Evolutionary conservation across 2,888 invertebrate genomes (phyloP).

Genomic region (Margaritifera margaritifera): DNA sequence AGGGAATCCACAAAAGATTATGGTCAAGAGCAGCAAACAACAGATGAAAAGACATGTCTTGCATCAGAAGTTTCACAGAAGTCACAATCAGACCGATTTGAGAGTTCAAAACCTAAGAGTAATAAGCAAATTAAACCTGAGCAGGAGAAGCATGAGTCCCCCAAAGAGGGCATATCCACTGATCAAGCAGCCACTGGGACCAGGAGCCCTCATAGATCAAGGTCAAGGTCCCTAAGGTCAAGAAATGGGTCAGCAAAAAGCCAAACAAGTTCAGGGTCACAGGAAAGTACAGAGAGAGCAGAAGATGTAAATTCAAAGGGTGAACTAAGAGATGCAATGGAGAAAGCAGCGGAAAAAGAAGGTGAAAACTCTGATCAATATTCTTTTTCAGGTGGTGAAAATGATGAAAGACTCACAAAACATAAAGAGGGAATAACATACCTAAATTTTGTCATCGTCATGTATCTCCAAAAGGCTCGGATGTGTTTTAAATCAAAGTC

Average conservation of each 20-base stretch:
- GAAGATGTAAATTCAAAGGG: conserved; percentile 12
- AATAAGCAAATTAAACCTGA: background rate
- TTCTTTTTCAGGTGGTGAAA: conserved; percentile 3
- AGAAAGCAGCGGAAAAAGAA: conserved; percentile 3
- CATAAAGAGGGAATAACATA: conserved; percentile 43
- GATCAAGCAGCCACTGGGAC: no score
- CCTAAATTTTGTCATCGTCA: conserved; percentile 48
- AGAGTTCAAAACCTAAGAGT: no score
- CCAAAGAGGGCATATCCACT: no score
- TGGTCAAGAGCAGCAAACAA: no score
- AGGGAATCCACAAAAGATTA: no score
- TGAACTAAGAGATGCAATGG: conserved; percentile 7
- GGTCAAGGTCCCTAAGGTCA: conserved; percentile 13
- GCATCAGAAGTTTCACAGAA: no score
- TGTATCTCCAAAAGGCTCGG: conserved; percentile 12
- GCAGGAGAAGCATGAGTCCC: background rate
- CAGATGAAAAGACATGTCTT: no score
- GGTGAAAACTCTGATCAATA: conserved; percentile 1
- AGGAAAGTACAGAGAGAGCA: conserved; percentile 18
- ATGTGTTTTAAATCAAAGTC: conserved; percentile 1
- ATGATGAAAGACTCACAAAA: background rate
- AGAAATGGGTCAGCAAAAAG: conserved; percentile 14
- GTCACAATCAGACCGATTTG: no score
- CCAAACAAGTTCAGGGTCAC: conserved; percentile 13
- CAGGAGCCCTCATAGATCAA: conserved; percentile 5